Evolutionary conservation across 2,888 invertebrate genomes (phyloP).

Genomic region (Limnephilus rhombicus): DNA sequence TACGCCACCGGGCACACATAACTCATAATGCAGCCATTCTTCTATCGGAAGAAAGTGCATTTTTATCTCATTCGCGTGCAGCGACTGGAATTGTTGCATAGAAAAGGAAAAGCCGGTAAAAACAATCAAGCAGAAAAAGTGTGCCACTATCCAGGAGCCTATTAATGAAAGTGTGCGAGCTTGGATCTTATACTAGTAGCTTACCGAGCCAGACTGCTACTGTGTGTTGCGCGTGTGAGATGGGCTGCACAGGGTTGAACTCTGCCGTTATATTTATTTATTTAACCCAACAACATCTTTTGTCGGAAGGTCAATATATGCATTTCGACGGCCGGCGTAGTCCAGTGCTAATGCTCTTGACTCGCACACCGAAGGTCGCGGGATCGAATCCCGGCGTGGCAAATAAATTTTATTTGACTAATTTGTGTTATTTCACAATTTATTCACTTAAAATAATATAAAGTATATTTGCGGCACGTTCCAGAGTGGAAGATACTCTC

Average conservation of each 20-base stretch:
- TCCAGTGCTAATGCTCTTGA: too few relatives aligned
- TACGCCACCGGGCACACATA: not conserved
- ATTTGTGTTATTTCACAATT: too few relatives aligned
- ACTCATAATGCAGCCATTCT: not conserved
- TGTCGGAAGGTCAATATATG: too few relatives aligned
- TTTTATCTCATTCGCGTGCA: constrained; percentile 30
- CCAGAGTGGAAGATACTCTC: too few relatives aligned
- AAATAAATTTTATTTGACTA: too few relatives aligned
- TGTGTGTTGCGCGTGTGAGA: not conserved
- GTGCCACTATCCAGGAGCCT: not conserved
- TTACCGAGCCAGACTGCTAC: not conserved
- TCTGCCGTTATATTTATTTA: not conserved
- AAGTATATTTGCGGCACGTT: too few relatives aligned
- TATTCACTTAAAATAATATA: too few relatives aligned
- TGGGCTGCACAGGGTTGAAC: not conserved
- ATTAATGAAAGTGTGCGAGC: constrained; percentile 33
- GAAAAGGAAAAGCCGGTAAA: constrained; percentile 40
- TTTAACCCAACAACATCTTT: too few relatives aligned
- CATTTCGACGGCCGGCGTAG: too few relatives aligned
- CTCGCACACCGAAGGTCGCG: too few relatives aligned
- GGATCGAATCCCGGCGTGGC: too few relatives aligned
- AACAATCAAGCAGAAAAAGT: not conserved
- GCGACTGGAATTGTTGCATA: not conserved
- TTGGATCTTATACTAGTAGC: not conserved
- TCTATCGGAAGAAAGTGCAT: constrained; percentile 36